phyloP scores from a whole-genome alignment of 2,797 vertebrate species.

The Lagorchestes hirsutus region DNA sequence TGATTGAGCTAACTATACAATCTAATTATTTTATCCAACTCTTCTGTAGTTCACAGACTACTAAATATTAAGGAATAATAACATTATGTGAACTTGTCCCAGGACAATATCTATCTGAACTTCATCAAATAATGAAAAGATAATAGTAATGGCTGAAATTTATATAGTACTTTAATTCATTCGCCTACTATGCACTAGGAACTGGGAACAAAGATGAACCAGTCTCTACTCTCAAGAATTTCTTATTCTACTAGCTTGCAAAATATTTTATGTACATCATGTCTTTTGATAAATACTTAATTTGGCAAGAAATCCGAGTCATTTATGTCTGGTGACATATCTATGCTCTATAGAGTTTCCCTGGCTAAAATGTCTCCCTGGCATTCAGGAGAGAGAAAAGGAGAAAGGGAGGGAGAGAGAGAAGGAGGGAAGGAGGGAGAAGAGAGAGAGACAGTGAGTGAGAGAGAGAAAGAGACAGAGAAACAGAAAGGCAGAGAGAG shows the following conservation, averaged over 20 bases:
- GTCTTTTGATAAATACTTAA: neutral
- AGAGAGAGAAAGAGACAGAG: neutral
- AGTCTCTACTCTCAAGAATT: neutral
- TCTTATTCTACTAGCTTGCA: neutral
- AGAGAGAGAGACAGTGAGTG: no score
- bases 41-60: neutral
- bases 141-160: neutral
- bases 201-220: neutral
- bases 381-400: neutral
- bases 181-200: neutral
- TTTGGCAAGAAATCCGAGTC: neutral
- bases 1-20: neutral
- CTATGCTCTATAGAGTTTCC: neutral
- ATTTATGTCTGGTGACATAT: neutral
- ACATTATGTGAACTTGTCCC: neutral
- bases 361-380: neutral
- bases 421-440: no score
- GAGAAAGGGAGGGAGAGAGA: neutral
- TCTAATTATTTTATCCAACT: neutral
- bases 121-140: neutral
- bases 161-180: neutral
- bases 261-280: neutral
- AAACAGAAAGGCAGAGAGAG: no score
- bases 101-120: neutral
- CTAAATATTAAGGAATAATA: neutral